These are phyloP conservation scores for Lagenorhynchus albirostris DNA, from an alignment of 2,113 vertebrate genomes.

Conservation along the genomic window DNA sequence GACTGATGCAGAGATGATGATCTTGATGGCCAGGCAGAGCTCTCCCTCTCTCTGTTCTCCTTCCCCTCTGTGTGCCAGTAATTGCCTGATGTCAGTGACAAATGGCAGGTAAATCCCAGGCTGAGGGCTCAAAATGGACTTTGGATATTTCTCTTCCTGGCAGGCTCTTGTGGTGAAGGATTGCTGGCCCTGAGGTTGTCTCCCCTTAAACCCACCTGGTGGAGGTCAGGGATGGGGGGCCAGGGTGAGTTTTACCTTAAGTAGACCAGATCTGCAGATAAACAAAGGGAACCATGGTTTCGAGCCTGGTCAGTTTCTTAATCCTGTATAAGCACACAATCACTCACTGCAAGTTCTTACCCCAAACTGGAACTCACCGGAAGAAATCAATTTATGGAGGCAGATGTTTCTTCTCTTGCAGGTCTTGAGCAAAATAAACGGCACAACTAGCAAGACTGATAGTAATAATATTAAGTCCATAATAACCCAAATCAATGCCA, in stretches of 20 bases:
- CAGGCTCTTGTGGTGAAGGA: conserved; percentile 30
- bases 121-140: conserved; percentile 63
- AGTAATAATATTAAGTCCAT: conserved; percentile 26
- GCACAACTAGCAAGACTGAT: conserved; percentile 34
- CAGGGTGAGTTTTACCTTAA: conserved; percentile 26
- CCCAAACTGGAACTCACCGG: conserved; percentile 33
- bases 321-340: conserved; percentile 57
- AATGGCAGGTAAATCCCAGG: conserved; percentile 44
- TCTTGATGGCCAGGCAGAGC: background rate
- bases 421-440: conserved; percentile 47
- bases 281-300: conserved; percentile 45
- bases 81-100: background rate
- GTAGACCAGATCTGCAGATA: conserved; percentile 47
- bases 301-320: conserved; percentile 35
- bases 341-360: conserved; percentile 53
- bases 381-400: conserved; percentile 59
- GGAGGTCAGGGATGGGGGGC: background rate
- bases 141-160: conserved; percentile 67
- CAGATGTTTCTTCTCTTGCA: conserved; percentile 55
- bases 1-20: conserved; percentile 9
- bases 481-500: conserved; percentile 39
- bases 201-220: conserved; percentile 38
- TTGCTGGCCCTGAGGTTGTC: background rate
- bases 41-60: background rate
- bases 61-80: background rate